These are phyloP conservation scores for Drosophila insularis DNA, from an alignment of 1,140 invertebrate species.

Conservation along the genomic window DNA sequence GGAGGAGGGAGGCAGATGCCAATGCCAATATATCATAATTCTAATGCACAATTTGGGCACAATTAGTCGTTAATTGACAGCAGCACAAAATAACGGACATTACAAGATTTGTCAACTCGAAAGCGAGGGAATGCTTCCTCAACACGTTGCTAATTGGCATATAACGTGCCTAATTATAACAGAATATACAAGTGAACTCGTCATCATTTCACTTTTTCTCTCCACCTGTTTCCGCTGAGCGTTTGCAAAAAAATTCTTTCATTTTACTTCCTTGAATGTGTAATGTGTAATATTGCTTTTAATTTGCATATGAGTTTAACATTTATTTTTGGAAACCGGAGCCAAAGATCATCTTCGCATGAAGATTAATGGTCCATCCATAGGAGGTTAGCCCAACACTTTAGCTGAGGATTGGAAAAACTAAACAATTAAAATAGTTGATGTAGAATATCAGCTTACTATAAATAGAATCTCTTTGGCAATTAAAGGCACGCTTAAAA, in stretches of 20 bases:
- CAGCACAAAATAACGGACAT: slow-evolving; percentile 48
- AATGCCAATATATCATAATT: slow-evolving; percentile 48
- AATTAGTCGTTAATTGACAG: slow-evolving; percentile 65
- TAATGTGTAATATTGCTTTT: slow-evolving; percentile 1
- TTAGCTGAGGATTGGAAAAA: slow-evolving; percentile 38
- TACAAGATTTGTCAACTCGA: slow-evolving; percentile 56
- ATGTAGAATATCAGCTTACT: slow-evolving; percentile 43
- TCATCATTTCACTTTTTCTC: slow-evolving; percentile 56
- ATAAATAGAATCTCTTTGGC: slow-evolving; percentile 54
- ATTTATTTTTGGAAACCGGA: slow-evolving; percentile 9
- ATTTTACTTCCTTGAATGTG: slow-evolving; percentile 17
- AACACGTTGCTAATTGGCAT: slow-evolving; percentile 72
- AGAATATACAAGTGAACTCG: slow-evolving; percentile 39
- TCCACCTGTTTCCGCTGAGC: slow-evolving; percentile 36
- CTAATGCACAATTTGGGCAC: slow-evolving; percentile 69
- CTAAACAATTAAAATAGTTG: slow-evolving; percentile 40
- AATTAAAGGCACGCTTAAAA: slow-evolving; percentile 61
- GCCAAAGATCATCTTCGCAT: not conserved
- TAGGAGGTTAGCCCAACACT: slow-evolving; percentile 17
- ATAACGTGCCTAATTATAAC: slow-evolving; percentile 74
- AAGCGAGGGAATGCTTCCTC: slow-evolving; percentile 63
- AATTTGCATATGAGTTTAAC: slow-evolving; percentile 15
- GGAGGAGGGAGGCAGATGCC: slow-evolving; percentile 32
- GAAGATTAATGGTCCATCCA: slow-evolving; percentile 44
- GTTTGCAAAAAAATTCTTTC: slow-evolving; percentile 21